These are phyloP conservation scores for Semaprochilodus insignis DNA, from an alignment of 2,797 vertebrate genomes.

Conservation along the genomic window DNA sequence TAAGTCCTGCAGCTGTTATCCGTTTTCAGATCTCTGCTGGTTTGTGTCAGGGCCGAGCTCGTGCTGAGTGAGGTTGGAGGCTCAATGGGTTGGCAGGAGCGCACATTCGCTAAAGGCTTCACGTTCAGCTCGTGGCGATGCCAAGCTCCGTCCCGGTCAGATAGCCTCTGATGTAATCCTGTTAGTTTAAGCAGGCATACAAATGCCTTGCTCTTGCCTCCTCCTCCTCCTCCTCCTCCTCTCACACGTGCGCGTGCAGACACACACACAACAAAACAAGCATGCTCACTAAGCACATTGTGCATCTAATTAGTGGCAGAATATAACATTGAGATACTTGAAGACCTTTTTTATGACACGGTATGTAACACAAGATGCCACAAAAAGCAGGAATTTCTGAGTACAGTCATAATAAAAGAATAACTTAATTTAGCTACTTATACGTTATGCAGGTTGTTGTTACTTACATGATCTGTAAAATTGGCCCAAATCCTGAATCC, in stretches of 20 bases:
- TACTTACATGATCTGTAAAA: no score
- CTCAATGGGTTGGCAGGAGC: constrained; percentile 40
- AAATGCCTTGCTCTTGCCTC: constrained; percentile 46
- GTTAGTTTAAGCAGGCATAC: constrained; percentile 56
- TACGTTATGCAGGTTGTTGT: no score
- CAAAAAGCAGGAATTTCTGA: no score
- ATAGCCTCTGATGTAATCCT: constrained; percentile 58
- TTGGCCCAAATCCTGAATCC: no score
- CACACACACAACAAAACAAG: constrained; percentile 33
- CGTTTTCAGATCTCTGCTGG: constrained; percentile 8
- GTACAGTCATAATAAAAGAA: no score
- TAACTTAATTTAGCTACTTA: no score
- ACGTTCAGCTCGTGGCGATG: constrained; percentile 41
- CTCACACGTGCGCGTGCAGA: neutral
- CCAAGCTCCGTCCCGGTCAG: constrained; percentile 55
- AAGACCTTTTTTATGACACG: no score
- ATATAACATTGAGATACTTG: neutral
- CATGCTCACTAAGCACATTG: neutral
- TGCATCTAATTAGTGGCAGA: neutral
- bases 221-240: constrained; percentile 9
- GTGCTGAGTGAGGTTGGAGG: constrained; percentile 24
- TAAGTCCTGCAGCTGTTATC: neutral
- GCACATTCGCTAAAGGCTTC: constrained; percentile 42
- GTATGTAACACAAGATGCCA: no score
- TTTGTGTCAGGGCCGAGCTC: constrained; percentile 27